A percentile compares a stretch with the other conserved stretches of the same genome.
These are phyloP conservation scores for Drosophila formosana DNA, from an alignment of 2,888 invertebrate genomes.

Conservation along the genomic window DNA sequence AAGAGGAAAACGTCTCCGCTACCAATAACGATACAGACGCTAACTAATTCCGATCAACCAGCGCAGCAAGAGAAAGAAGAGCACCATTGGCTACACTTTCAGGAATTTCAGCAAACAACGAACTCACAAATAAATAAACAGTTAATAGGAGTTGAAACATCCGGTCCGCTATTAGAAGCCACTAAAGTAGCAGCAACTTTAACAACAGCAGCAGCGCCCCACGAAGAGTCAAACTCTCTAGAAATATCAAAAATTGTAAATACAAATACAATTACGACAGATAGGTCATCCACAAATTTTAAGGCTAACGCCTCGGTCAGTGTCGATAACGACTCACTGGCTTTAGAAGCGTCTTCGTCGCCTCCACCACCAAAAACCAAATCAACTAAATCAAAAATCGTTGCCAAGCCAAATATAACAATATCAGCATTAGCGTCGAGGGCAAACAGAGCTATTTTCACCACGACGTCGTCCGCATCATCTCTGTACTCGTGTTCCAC, in stretches of 20 bases:
- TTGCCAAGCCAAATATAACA: conserved; percentile 26
- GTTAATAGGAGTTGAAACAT: conserved; percentile 65
- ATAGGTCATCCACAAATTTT: conserved; percentile 55
- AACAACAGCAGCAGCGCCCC: conserved; percentile 27
- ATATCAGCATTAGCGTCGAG: conserved; percentile 28
- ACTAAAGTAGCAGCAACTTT: conserved; percentile 25
- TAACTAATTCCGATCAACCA: conserved; percentile 66
- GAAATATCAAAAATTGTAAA: conserved; percentile 20
- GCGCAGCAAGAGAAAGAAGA: conserved; percentile 36
- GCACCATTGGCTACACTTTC: conserved; percentile 19
- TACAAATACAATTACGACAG: conserved; percentile 27
- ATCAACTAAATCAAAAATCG: conserved; percentile 26
- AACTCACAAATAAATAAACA: conserved; percentile 54
- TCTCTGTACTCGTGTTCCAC: conserved; percentile 80
- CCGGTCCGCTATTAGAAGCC: conserved; percentile 31
- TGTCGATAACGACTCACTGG: conserved; percentile 36
- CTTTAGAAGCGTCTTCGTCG: conserved; percentile 28
- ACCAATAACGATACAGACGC: conserved; percentile 65
- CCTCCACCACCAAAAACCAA: conserved; percentile 32
- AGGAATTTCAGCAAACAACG: conserved; percentile 19
- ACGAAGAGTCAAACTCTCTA: conserved; percentile 10
- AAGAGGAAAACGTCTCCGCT: conserved; percentile 83
- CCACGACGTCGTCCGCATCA: conserved; percentile 51
- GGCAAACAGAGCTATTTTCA: conserved; percentile 22
- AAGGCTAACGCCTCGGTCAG: conserved; percentile 69